phyloP scores from a whole-genome alignment of 2,797 vertebrate genomes.

The Hydrocynus forskahlii region DNA sequence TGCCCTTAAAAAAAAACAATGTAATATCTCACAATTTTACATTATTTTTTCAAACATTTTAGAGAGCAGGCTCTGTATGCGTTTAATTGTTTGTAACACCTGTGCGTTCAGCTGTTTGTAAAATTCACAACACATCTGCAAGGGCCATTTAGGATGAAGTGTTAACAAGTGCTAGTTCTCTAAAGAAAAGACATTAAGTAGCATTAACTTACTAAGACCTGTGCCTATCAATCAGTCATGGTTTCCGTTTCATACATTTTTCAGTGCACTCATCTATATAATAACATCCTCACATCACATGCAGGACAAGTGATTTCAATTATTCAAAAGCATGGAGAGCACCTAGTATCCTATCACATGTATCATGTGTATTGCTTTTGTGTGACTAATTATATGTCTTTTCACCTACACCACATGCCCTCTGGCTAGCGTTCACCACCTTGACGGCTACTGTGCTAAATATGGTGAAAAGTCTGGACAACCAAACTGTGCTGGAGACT shows the following conservation, averaged over 20 bases:
- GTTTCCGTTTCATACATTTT: neutral
- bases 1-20: too few species aligned
- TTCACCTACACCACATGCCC: constrained; percentile 22
- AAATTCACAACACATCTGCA: too few species aligned
- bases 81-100: too few species aligned
- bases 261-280: neutral
- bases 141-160: too few species aligned
- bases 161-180: neutral
- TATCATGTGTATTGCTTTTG: neutral
- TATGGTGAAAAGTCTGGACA: constrained; percentile 62
- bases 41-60: too few species aligned
- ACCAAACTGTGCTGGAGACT: constrained; percentile 60
- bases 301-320: neutral
- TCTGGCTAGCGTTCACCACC: constrained; percentile 59
- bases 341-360: neutral
- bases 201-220: neutral
- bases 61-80: too few species aligned
- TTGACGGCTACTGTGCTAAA: constrained; percentile 63
- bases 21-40: too few species aligned
- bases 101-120: too few species aligned
- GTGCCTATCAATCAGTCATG: neutral
- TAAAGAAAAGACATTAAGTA: constrained; percentile 10
- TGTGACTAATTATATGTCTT: constrained; percentile 14
- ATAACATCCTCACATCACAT: neutral
- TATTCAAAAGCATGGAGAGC: neutral